Evolutionary conservation across 2,113 vertebrate species (phyloP).

Genomic region (Microcebus ravelobensis): DNA sequence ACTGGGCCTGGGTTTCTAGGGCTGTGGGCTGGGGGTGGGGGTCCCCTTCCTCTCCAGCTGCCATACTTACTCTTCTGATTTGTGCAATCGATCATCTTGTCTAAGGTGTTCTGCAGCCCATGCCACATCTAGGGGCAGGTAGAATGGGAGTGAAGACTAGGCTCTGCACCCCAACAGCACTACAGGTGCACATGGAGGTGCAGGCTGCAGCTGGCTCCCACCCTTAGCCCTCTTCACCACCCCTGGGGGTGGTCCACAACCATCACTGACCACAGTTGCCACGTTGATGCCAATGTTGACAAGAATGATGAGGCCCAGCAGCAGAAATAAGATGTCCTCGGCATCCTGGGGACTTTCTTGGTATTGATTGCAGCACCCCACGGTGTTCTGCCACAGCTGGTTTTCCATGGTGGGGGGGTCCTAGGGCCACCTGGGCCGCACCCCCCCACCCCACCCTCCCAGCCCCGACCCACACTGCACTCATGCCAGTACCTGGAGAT

Average conservation of each 20-base stretch:
- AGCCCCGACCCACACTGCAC: slow-evolving; percentile 30
- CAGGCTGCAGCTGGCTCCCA: neutral
- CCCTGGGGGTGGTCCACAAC: neutral
- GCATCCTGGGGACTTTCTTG: slow-evolving; percentile 54
- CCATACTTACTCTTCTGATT: slow-evolving; percentile 67
- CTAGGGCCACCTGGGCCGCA: slow-evolving; percentile 66
- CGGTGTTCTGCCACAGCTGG: slow-evolving; percentile 1
- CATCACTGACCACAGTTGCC: slow-evolving; percentile 66
- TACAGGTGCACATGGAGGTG: neutral
- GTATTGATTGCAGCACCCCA: slow-evolving; percentile 36
- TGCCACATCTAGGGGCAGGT: slow-evolving; percentile 62
- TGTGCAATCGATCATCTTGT: slow-evolving; percentile 46
- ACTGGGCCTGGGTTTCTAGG: neutral
- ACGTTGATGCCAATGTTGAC: slow-evolving; percentile 71
- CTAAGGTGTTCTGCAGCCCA: slow-evolving; percentile 59
- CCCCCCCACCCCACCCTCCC: neutral
- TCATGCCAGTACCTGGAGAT: neutral
- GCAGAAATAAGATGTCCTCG: slow-evolving; percentile 63
- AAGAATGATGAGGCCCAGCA: slow-evolving; percentile 70
- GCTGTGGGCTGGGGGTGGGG: neutral
- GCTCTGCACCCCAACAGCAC: neutral
- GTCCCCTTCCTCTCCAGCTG: neutral
- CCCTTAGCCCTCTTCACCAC: neutral
- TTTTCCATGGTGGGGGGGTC: slow-evolving; percentile 72
- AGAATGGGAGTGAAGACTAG: neutral